Evolutionary conservation across 2,888 invertebrate genomes (phyloP).

Genomic region (Eristalis pertinax): DNA sequence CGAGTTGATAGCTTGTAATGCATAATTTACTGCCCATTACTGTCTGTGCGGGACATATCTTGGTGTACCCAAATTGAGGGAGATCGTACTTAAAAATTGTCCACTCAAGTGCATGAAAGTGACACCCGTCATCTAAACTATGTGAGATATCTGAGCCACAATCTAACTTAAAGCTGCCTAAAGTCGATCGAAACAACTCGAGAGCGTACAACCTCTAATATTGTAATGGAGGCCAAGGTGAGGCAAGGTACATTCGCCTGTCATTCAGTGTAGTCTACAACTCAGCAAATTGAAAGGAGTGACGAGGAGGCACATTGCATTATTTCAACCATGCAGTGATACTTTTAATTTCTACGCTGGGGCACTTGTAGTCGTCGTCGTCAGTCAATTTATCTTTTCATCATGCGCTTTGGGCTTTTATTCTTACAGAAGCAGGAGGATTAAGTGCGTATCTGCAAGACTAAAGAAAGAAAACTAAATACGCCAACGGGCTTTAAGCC

Average conservation of each 20-base stretch:
- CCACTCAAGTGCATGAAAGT: slow-evolving; percentile 30
- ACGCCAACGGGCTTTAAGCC: slow-evolving; percentile 26
- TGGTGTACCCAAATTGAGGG: slow-evolving; percentile 22
- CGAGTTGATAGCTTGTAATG: slow-evolving; percentile 39
- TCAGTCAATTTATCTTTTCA: background rate
- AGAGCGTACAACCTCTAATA: background rate
- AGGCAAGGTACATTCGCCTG: background rate
- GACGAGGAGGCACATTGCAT: slow-evolving; percentile 32
- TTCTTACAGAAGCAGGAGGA: background rate
- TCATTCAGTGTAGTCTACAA: background rate
- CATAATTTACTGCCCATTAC: slow-evolving; percentile 52
- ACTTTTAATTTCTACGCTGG: slow-evolving; percentile 29
- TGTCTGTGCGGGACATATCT: background rate
- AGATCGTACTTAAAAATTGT: slow-evolving; percentile 33
- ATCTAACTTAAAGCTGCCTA: slow-evolving; percentile 26
- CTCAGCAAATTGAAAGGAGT: background rate
- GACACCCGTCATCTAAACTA: slow-evolving; percentile 4
- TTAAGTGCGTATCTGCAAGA: slow-evolving; percentile 20
- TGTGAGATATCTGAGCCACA: slow-evolving; percentile 39
- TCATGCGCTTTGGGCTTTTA: slow-evolving; percentile 10
- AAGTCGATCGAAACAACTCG: background rate
- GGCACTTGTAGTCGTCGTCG: background rate
- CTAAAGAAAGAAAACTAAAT: slow-evolving; percentile 22
- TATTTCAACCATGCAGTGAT: slow-evolving; percentile 25
- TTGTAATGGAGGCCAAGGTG: background rate